Evolutionary conservation across 1,140 invertebrate genomes (phyloP).

Genomic region (Bradysia coprophila): DNA sequence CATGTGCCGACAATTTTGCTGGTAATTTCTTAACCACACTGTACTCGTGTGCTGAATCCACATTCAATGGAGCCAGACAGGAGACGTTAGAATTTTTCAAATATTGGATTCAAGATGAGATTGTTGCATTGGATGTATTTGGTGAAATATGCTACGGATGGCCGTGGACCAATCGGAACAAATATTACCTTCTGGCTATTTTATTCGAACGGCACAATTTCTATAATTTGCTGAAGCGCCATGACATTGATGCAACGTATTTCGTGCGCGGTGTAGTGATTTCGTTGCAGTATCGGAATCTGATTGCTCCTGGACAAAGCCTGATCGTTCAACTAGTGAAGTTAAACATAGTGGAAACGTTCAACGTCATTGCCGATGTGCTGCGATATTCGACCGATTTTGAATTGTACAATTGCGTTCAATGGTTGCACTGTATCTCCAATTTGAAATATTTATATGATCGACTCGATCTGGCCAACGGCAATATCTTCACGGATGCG

Average conservation of each 20-base stretch:
- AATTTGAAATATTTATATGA: background rate
- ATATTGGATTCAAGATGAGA: background rate
- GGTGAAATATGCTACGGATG: background rate
- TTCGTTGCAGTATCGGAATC: background rate
- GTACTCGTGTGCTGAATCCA: background rate
- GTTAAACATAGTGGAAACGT: background rate
- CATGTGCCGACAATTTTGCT: background rate
- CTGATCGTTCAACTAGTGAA: background rate
- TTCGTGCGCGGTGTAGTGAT: background rate
- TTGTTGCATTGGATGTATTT: background rate
- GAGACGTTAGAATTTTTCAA: background rate
- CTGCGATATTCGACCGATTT: background rate
- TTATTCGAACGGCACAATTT: background rate
- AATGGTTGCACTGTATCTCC: background rate
- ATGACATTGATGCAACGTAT: background rate
- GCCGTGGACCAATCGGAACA: background rate
- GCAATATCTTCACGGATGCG: background rate
- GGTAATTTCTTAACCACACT: background rate
- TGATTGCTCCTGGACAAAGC: background rate
- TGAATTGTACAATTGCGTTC: background rate
- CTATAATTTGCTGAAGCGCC: background rate
- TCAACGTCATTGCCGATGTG: background rate
- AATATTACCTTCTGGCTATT: background rate
- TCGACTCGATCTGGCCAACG: background rate
- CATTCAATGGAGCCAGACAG: background rate